Evolutionary conservation across 2,888 invertebrate species (phyloP).

Genomic region (Helleia helle): DNA sequence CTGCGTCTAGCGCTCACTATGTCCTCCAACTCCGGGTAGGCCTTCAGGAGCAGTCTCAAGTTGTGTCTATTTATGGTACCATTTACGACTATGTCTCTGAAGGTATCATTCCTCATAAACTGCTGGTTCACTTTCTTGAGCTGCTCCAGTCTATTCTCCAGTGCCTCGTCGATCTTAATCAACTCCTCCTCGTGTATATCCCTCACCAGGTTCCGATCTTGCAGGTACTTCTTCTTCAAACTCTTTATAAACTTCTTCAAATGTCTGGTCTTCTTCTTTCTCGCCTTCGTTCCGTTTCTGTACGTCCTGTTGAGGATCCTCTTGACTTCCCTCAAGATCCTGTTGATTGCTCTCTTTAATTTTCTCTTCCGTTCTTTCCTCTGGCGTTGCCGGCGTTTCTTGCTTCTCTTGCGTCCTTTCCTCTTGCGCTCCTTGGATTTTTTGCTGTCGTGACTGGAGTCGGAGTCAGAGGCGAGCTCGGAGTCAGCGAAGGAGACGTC

Average conservation of each 20-base stretch:
- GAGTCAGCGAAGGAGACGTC: slow-evolving; percentile 48
- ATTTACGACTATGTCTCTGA: slow-evolving; percentile 42
- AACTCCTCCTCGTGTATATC: slow-evolving; percentile 41
- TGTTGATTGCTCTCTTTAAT: slow-evolving; percentile 40
- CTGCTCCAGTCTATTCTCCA: slow-evolving; percentile 32
- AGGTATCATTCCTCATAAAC: slow-evolving; percentile 41
- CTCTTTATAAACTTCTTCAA: slow-evolving; percentile 46
- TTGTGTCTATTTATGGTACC: slow-evolving; percentile 34
- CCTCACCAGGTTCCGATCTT: slow-evolving; percentile 42
- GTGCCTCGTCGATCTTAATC: slow-evolving; percentile 34
- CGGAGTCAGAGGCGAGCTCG: slow-evolving; percentile 37
- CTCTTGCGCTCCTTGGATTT: slow-evolving; percentile 27
- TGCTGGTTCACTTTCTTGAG: slow-evolving; percentile 35
- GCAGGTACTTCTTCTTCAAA: slow-evolving; percentile 43
- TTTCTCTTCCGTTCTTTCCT: slow-evolving; percentile 36
- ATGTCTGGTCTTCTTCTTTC: slow-evolving; percentile 45
- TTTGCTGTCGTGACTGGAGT: slow-evolving; percentile 25
- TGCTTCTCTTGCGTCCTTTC: slow-evolving; percentile 22
- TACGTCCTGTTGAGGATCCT: slow-evolving; percentile 39
- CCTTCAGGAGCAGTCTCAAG: slow-evolving; percentile 34
- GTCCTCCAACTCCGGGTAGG: slow-evolving; percentile 39
- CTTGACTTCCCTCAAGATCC: slow-evolving; percentile 40
- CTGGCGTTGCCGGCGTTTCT: too few relatives aligned
- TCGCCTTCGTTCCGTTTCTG: slow-evolving; percentile 38
- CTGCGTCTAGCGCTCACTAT: slow-evolving; percentile 26